A percentile compares a stretch with the other conserved stretches of the same genome.
Conservation (phyloP, 1,140 invertebrate species). For the Leptoteleia sp. region DNA sequence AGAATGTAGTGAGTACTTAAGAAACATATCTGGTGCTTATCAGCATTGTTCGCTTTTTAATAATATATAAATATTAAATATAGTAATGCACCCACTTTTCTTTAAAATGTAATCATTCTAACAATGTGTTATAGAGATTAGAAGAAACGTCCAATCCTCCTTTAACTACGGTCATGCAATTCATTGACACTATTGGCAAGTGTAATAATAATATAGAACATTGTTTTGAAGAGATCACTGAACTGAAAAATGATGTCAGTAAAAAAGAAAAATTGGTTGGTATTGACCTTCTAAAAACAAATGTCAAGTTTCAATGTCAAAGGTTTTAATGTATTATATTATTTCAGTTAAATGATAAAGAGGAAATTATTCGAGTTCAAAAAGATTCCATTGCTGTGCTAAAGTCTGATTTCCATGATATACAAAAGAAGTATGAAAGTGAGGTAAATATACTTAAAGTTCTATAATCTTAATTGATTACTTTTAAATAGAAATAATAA, state of each 20-base stretch:
- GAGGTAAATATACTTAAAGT: constrained; percentile 68
- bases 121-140: constrained; percentile 58
- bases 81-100: too few relatives aligned
- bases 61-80: too few relatives aligned
- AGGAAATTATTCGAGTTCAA: constrained; percentile 78
- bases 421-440: constrained; percentile 74
- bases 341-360: constrained; percentile 75
- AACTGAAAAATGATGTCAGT: constrained; percentile 69
- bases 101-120: too few relatives aligned
- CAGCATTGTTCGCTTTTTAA: constrained; percentile 31
- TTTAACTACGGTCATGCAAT: constrained; percentile 52
- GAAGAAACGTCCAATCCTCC: constrained; percentile 61
- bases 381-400: constrained; percentile 75
- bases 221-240: constrained; percentile 71
- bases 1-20: constrained; percentile 68
- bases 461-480: constrained; percentile 1
- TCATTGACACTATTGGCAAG: constrained; percentile 68
- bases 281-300: constrained; percentile 2
- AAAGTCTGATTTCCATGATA: constrained; percentile 74
- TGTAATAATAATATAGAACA: constrained; percentile 67
- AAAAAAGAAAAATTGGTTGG: constrained; percentile 78
- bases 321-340: constrained; percentile 26
- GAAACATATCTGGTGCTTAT: constrained; percentile 33
- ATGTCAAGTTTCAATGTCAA: too few relatives aligned
- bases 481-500: not conserved